Percentiles rank a stretch among this genome's conserved stretches.
phyloP scores from a whole-genome alignment of 2,797 vertebrate genomes.

The Scolopax bukidnonensis region DNA sequence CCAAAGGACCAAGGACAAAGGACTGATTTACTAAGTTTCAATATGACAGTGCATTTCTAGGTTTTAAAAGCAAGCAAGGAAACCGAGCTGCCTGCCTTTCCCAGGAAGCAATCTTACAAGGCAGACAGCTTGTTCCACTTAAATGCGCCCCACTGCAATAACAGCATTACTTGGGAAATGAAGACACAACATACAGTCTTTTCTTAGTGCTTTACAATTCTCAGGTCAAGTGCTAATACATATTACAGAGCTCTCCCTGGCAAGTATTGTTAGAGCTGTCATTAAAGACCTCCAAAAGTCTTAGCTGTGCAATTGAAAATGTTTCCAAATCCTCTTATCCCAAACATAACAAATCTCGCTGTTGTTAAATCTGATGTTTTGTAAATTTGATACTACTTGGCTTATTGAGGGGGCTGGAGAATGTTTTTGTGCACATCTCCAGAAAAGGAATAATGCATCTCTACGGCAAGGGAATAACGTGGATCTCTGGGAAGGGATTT shows the following conservation, averaged over 20 bases:
- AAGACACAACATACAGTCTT: constrained; percentile 57
- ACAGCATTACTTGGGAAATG: constrained; percentile 57
- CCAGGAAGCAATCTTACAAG: constrained; percentile 43
- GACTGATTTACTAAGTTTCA: constrained; percentile 16
- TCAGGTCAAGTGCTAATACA: constrained; percentile 74
- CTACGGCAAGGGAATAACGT: not conserved
- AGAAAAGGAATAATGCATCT: constrained; percentile 54
- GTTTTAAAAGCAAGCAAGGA: constrained; percentile 33
- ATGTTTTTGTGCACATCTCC: constrained; percentile 52
- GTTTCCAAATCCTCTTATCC: constrained; percentile 74
- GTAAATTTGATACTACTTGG: constrained; percentile 68
- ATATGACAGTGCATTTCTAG: constrained; percentile 11
- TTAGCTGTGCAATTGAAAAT: constrained; percentile 67
- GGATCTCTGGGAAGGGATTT: constrained; percentile 53
- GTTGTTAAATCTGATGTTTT: constrained; percentile 76
- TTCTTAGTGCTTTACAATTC: constrained; percentile 61
- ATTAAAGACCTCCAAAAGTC: constrained; percentile 72
- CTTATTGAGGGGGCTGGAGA: constrained; percentile 38
- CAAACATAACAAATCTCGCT: constrained; percentile 71
- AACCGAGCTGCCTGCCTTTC: constrained; percentile 32
- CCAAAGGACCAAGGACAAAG: constrained; percentile 49
- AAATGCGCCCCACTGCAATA: constrained; percentile 30
- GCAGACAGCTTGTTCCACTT: constrained; percentile 57
- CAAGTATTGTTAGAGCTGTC: constrained; percentile 69
- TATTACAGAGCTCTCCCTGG: constrained; percentile 66